Percentiles rank a stretch among this genome's conserved stretches.
Evolutionary conservation across 2,797 vertebrate species (phyloP).

Genomic region (Channa striata): DNA sequence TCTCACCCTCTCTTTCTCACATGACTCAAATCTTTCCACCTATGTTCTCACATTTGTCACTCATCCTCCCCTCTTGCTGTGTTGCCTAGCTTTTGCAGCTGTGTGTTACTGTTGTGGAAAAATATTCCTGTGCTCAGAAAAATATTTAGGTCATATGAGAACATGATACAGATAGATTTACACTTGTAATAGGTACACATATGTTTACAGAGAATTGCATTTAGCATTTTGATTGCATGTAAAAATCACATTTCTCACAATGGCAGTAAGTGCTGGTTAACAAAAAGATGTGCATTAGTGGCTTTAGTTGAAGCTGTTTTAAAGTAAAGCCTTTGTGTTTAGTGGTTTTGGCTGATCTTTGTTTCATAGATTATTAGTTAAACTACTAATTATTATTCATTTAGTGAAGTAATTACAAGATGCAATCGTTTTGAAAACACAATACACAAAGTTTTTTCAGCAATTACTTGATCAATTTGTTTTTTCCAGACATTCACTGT

Average conservation of each 20-base stretch:
- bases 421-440: no score
- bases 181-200: background rate
- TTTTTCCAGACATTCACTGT: no score
- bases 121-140: slow-evolving; percentile 38
- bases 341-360: background rate
- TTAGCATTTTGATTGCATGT: no score
- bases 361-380: background rate
- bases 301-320: background rate
- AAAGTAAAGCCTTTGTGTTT: background rate
- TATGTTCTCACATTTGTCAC: slow-evolving; percentile 58
- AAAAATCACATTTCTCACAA: background rate
- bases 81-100: slow-evolving; percentile 62
- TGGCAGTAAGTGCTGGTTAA: background rate
- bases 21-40: slow-evolving; percentile 35
- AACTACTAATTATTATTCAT: no score
- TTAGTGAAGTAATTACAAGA: no score
- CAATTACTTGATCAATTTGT: background rate
- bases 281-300: background rate
- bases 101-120: slow-evolving; percentile 49
- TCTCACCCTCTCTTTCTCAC: slow-evolving; percentile 45
- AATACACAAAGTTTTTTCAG: no score
- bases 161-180: background rate
- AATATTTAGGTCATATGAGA: slow-evolving; percentile 28
- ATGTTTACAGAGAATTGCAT: background rate
- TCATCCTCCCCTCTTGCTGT: slow-evolving; percentile 47